These are phyloP conservation scores for Polia nebulosa DNA, from an alignment of 2,888 invertebrate species.

Conservation along the genomic window DNA sequence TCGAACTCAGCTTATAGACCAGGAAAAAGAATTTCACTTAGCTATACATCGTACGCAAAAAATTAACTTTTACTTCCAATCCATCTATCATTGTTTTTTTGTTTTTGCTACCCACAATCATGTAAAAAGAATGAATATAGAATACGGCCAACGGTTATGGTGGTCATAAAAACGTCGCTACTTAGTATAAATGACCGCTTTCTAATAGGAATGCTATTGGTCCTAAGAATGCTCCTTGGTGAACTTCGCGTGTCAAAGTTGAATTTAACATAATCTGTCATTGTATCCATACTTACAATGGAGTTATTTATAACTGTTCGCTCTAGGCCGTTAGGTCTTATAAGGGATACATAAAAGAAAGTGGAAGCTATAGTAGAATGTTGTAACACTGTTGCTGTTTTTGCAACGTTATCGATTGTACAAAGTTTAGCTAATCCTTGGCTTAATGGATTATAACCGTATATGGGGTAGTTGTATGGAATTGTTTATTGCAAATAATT, in stretches of 20 bases:
- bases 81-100: conserved; percentile 61
- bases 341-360: conserved; percentile 43
- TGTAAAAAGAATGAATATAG: conserved; percentile 60
- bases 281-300: conserved; percentile 54
- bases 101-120: conserved; percentile 51
- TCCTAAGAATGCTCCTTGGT: conserved; percentile 62
- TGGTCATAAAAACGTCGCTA: conserved; percentile 66
- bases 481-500: neutral
- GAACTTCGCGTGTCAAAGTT: conserved; percentile 69
- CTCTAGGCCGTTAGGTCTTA: conserved; percentile 48
- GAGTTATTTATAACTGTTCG: conserved; percentile 55
- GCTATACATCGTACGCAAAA: conserved; percentile 35
- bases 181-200: conserved; percentile 62
- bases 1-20: conserved; percentile 51
- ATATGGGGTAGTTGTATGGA: neutral
- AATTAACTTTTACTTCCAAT: conserved; percentile 50
- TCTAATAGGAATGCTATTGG: conserved; percentile 69
- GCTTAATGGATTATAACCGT: conserved; percentile 13
- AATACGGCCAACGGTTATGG: conserved; percentile 58
- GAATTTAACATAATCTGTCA: conserved; percentile 64
- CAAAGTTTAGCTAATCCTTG: conserved; percentile 21
- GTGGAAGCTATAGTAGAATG: conserved; percentile 32
- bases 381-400: conserved; percentile 30
- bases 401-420: conserved; percentile 26
- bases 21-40: conserved; percentile 53